phyloP scores from a whole-genome alignment of 2,888 invertebrate genomes.

The Drosophila ezoana region DNA sequence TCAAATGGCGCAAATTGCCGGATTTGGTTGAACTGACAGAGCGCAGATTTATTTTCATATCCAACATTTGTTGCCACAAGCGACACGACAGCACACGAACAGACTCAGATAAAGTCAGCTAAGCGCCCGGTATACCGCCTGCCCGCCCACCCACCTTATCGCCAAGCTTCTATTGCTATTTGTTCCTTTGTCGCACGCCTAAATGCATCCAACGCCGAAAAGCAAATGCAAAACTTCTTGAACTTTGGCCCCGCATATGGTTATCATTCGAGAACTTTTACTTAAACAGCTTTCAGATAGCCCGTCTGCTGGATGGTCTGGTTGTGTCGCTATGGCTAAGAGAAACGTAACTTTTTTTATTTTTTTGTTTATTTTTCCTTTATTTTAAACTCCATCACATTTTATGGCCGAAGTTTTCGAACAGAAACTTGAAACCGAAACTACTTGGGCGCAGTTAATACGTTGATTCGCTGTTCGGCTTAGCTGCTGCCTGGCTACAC shows the following conservation, averaged over 20 bases:
- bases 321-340: not conserved
- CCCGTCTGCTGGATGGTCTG: conserved; percentile 9
- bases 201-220: conserved; percentile 43
- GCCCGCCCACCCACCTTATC: too few relatives aligned
- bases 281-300: conserved; percentile 14
- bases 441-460: conserved; percentile 40
- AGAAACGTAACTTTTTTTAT: conserved; percentile 23
- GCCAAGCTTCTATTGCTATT: conserved; percentile 22
- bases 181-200: conserved; percentile 39
- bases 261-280: conserved; percentile 19
- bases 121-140: not conserved
- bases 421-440: conserved; percentile 38
- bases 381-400: conserved; percentile 39
- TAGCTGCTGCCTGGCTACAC: conserved; percentile 24
- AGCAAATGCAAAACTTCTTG: conserved; percentile 31
- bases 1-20: conserved; percentile 51
- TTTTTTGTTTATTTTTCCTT: conserved; percentile 1
- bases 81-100: conserved; percentile 23
- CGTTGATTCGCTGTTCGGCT: conserved; percentile 18
- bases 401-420: conserved; percentile 63
- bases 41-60: conserved; percentile 53
- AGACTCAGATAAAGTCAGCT: conserved; percentile 30
- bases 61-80: conserved; percentile 25
- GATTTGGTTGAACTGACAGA: conserved; percentile 46
- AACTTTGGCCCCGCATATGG: conserved; percentile 11